phyloP scores from a whole-genome alignment of 2,113 vertebrate species.

The Cichladusa arquata region DNA sequence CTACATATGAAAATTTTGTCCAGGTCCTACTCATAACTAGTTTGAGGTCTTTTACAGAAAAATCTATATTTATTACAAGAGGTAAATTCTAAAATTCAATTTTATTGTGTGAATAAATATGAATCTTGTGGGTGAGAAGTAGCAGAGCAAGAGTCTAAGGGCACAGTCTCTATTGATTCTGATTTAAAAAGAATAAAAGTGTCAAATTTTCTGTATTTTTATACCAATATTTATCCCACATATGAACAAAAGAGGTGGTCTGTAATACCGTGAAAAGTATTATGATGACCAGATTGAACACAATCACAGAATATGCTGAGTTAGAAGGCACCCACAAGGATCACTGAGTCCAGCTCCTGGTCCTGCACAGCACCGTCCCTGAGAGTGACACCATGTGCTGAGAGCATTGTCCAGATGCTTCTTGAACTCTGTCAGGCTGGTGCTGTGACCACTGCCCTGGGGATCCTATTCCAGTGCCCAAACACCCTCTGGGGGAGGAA shows the following conservation, averaged over 20 bases:
- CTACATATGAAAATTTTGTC: not conserved
- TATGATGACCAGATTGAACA: not conserved
- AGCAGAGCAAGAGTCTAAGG: not conserved
- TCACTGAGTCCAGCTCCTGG: fast-evolving
- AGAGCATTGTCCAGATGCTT: fast-evolving
- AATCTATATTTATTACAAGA: not conserved
- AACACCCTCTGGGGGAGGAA: fast-evolving
- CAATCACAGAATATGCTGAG: not conserved
- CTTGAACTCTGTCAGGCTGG: not conserved
- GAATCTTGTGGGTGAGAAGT: fast-evolving
- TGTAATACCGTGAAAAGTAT: not conserved
- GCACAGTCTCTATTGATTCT: not conserved
- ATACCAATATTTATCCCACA: not conserved
- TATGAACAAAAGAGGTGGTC: not conserved
- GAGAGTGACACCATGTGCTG: not conserved
- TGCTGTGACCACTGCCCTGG: no score
- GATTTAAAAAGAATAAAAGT: not conserved
- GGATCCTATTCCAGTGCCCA: not conserved
- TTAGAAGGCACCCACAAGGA: fast-evolving
- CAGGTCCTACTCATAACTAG: not conserved
- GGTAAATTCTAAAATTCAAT: not conserved
- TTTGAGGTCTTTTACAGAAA: not conserved
- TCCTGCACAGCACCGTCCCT: no score
- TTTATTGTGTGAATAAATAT: not conserved
- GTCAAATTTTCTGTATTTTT: not conserved